Percentiles rank a stretch among this genome's conserved stretches.
Conservation (phyloP, 1,140 invertebrate genomes). For the Heliconius congener region DNA sequence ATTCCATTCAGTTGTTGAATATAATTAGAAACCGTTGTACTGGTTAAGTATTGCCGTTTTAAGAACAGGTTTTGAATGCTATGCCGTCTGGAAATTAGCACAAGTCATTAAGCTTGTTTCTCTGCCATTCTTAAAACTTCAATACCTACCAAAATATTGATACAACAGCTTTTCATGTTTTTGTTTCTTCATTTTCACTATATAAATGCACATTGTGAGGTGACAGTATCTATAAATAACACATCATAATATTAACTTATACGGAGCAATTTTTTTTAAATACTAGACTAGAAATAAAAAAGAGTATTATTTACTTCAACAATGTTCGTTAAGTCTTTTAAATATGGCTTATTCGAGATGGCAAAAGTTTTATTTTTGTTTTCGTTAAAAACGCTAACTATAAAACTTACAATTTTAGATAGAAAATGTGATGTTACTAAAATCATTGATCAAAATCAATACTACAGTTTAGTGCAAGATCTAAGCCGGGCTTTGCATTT, state of each 20-base stretch:
- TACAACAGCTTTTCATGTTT: not conserved
- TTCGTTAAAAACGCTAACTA: not conserved
- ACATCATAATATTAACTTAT: slow-evolving; percentile 12
- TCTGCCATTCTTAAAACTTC: slow-evolving; percentile 23
- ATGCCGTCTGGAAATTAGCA: slow-evolving; percentile 8
- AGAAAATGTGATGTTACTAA: not conserved
- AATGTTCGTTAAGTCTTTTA: slow-evolving; percentile 7
- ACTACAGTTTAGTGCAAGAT: too few species aligned
- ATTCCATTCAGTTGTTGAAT: slow-evolving; percentile 6
- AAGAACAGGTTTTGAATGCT: slow-evolving; percentile 33
- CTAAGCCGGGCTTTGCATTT: too few species aligned
- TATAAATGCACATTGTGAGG: not conserved
- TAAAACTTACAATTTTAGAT: not conserved
- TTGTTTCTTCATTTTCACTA: not conserved
- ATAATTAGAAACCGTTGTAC: slow-evolving; percentile 8
- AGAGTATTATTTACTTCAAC: slow-evolving; percentile 24
- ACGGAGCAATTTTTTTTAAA: not conserved
- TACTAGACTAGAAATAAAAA: slow-evolving; percentile 31
- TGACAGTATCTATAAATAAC: not conserved
- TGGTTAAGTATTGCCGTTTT: slow-evolving; percentile 33
- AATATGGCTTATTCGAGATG: not conserved
- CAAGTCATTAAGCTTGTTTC: slow-evolving; percentile 27
- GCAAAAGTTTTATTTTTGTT: not conserved
- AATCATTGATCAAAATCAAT: too few species aligned
- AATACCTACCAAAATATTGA: slow-evolving; percentile 14